Evolutionary conservation across 2,888 invertebrate species (phyloP).

Genomic region (Agapostemon virescens): DNA sequence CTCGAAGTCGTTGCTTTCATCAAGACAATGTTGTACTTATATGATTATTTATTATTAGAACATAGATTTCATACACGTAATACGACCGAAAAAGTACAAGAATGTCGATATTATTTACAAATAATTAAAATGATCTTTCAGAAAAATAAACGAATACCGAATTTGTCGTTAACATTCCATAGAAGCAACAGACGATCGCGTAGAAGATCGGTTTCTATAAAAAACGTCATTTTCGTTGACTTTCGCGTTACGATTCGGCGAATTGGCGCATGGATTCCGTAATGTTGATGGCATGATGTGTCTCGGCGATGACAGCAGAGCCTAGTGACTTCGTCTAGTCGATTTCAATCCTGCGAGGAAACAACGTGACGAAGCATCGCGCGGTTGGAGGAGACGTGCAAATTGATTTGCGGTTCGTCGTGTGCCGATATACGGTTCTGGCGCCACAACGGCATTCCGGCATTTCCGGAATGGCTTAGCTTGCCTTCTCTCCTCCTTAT

Average conservation of each 20-base stretch:
- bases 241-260: background rate
- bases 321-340: conserved; percentile 47
- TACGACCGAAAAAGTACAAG: too few relatives aligned
- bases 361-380: conserved; percentile 39
- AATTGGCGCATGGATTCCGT: background rate
- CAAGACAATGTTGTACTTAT: too few relatives aligned
- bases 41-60: too few relatives aligned
- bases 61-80: too few relatives aligned
- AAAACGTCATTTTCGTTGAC: background rate
- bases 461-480: conserved; percentile 76
- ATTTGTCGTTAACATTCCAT: background rate
- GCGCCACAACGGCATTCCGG: conserved; percentile 75
- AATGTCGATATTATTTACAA: too few relatives aligned
- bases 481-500: conserved; percentile 57
- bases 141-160: too few relatives aligned
- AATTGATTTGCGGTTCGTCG: conserved; percentile 76
- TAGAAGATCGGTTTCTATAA: background rate
- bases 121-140: too few relatives aligned
- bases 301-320: conserved; percentile 35
- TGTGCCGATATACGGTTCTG: conserved; percentile 70
- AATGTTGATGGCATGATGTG: background rate
- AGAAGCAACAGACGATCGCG: too few relatives aligned
- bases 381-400: conserved; percentile 61
- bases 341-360: conserved; percentile 59
- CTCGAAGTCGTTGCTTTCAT: too few relatives aligned